phyloP scores from a whole-genome alignment of 2,888 invertebrate species.

The Drosophila mulleri region DNA sequence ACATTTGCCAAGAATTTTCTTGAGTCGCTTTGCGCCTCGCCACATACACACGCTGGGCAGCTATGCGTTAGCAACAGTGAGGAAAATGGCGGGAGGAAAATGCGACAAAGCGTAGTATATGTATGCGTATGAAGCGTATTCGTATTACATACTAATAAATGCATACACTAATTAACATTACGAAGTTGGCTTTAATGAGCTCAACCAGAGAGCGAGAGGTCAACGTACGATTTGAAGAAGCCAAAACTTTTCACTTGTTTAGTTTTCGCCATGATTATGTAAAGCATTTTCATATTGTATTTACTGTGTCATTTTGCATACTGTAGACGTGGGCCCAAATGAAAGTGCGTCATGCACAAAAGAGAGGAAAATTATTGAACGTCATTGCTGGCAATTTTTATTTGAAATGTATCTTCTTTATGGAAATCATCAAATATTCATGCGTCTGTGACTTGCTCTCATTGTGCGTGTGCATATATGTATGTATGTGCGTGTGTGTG shows the following conservation, averaged over 20 bases:
- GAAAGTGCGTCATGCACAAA: conserved; percentile 48
- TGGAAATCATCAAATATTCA: conserved; percentile 67
- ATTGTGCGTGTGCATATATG: conserved; percentile 5
- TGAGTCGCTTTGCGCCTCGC: conserved; percentile 41
- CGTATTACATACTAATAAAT: conserved; percentile 25
- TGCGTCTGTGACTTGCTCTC: conserved; percentile 20
- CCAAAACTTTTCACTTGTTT: neutral
- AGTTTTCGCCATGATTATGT: conserved; percentile 3
- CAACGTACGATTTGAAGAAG: conserved; percentile 8
- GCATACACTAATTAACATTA: conserved; percentile 32
- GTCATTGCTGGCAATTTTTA: conserved; percentile 61
- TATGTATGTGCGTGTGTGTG: conserved; percentile 15
- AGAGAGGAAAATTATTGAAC: conserved; percentile 51
- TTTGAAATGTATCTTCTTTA: conserved; percentile 38
- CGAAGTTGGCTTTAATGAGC: conserved; percentile 18
- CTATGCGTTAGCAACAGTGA: conserved; percentile 35
- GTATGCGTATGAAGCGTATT: conserved; percentile 12
- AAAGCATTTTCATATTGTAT: conserved; percentile 12
- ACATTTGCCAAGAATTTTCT: conserved; percentile 74
- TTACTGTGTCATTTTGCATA: too few species aligned
- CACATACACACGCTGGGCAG: conserved; percentile 3
- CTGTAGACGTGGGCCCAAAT: neutral
- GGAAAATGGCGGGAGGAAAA: neutral
- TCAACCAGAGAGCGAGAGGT: conserved; percentile 11
- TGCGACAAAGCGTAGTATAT: conserved; percentile 3